Conservation (phyloP, 2,797 vertebrate species). For the Sitta carolinensis region DNA sequence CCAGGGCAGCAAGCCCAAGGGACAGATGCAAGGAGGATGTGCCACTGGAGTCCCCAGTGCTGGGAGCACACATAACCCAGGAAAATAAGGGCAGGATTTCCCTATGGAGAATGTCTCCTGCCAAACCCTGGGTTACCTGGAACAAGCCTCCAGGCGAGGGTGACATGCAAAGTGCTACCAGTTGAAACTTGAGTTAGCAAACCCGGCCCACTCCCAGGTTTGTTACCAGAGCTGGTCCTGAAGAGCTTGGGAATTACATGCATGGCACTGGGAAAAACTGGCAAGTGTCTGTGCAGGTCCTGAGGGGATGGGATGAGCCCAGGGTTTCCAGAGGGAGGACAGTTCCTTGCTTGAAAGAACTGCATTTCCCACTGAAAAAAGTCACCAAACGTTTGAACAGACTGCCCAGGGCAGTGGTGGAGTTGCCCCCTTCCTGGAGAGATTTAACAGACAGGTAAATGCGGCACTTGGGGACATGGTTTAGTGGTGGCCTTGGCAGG, state of each 20-base stretch:
- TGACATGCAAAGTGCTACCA: neutral
- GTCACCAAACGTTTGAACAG: neutral
- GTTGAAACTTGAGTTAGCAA: neutral
- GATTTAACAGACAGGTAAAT: neutral
- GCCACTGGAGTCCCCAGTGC: neutral
- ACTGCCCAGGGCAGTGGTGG: neutral
- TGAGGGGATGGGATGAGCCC: neutral
- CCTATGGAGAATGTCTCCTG: rapidly evolving
- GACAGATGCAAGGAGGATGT: neutral
- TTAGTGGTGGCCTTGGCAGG: neutral
- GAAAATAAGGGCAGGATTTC: neutral
- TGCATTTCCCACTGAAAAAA: neutral
- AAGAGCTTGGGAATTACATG: neutral
- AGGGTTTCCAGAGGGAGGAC: neutral
- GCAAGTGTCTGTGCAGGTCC: rapidly evolving
- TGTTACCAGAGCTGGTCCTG: neutral
- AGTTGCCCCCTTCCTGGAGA: neutral
- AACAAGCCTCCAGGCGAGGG: neutral
- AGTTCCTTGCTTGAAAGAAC: neutral
- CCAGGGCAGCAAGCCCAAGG: neutral
- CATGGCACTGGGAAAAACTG: neutral
- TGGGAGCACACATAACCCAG: neutral
- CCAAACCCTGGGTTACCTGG: neutral
- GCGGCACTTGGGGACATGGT: neutral
- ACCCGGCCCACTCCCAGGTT: neutral